Conservation (phyloP, 2,797 vertebrate genomes). For the Gymnothorax reevesii region DNA sequence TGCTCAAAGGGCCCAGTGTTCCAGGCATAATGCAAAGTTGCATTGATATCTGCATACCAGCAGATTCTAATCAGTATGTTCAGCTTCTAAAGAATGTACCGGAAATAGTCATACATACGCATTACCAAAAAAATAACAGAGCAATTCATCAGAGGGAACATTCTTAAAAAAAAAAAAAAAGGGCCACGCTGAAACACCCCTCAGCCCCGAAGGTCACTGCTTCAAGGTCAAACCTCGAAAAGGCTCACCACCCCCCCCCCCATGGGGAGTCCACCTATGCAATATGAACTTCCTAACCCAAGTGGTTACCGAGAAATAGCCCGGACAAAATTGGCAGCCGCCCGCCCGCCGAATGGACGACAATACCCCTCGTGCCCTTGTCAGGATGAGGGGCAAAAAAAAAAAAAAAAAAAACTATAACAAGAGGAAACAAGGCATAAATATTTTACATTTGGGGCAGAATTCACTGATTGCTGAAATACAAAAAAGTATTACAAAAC, state of each 20-base stretch:
- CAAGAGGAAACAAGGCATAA: not conserved
- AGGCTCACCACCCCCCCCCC: no score
- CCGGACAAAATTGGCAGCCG: no score
- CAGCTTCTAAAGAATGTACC: not conserved
- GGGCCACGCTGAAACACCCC: no score
- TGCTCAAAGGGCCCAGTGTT: not conserved
- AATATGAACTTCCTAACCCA: no score
- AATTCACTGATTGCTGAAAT: not conserved
- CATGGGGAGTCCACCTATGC: no score
- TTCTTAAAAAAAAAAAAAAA: not conserved
- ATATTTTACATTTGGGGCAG: not conserved
- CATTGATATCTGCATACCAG: not conserved
- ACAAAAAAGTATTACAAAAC: not conserved
- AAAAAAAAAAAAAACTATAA: not conserved
- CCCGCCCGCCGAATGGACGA: no score
- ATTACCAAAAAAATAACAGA: not conserved
- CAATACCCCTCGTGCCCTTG: no score
- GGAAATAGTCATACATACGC: not conserved
- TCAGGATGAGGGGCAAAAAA: no score
- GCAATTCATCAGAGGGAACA: not conserved
- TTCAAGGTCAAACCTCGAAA: no score
- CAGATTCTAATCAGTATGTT: not conserved
- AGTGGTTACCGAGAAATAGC: no score
- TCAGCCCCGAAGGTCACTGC: no score
- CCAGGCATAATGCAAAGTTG: not conserved